Evolutionary conservation across 2,797 vertebrate genomes (phyloP).

Genomic region (Leuciscus waleckii): DNA sequence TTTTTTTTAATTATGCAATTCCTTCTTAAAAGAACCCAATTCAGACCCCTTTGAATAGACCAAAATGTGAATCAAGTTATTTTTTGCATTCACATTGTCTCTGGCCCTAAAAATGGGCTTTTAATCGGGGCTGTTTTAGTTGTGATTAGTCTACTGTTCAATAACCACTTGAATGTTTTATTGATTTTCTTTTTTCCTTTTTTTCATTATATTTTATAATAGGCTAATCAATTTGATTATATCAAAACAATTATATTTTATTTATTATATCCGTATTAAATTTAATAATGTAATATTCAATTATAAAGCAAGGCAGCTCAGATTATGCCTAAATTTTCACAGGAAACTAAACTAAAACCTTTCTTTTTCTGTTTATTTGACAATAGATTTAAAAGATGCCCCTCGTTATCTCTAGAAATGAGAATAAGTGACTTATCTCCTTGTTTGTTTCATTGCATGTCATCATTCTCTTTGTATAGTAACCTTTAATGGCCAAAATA

Average conservation of each 20-base stretch:
- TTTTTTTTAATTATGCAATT: background rate
- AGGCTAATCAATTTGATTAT: background rate
- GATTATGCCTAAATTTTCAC: background rate
- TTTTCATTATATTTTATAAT: background rate
- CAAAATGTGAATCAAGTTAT: background rate
- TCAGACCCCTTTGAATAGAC: background rate
- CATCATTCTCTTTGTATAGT: constrained; percentile 20
- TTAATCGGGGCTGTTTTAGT: background rate
- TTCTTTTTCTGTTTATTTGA: background rate
- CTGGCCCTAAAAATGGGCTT: background rate
- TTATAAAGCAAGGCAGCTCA: too few species aligned
- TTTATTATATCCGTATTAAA: background rate
- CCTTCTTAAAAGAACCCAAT: background rate
- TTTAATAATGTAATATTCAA: too few species aligned
- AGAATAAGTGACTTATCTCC: background rate
- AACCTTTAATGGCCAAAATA: background rate
- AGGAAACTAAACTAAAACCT: background rate
- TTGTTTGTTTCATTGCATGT: constrained; percentile 26
- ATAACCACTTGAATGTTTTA: background rate
- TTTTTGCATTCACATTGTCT: background rate
- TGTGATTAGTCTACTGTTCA: background rate
- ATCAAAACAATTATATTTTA: background rate
- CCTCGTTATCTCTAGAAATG: background rate
- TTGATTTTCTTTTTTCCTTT: background rate
- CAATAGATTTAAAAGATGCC: background rate